A percentile compares a stretch with the other conserved stretches of the same genome.
Conservation (phyloP, 1,140 invertebrate genomes). For the Formica exsecta region DNA sequence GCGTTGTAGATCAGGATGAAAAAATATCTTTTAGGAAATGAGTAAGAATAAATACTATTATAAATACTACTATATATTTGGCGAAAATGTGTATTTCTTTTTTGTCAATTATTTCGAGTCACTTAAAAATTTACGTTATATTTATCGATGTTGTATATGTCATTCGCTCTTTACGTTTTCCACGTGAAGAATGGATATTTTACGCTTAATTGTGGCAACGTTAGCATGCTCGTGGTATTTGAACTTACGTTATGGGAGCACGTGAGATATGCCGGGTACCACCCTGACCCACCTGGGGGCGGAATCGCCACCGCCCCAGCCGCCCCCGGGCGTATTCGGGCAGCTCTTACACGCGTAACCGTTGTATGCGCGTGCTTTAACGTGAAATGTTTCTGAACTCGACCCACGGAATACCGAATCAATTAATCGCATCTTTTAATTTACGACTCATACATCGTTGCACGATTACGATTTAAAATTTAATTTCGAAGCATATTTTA, state of each 20-base stretch:
- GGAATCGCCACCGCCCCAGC: slow-evolving; percentile 85
- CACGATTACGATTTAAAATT: not conserved
- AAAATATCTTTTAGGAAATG: not conserved
- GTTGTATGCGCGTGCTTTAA: slow-evolving; percentile 53
- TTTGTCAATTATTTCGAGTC: not conserved
- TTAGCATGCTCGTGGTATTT: slow-evolving; percentile 70
- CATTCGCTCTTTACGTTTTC: not conserved
- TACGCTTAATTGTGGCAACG: slow-evolving; percentile 11
- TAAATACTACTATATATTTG: not conserved
- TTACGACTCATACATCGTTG: not conserved
- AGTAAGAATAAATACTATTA: not conserved
- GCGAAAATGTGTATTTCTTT: not conserved
- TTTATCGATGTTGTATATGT: not conserved
- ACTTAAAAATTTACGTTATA: not conserved
- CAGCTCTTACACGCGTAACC: slow-evolving; percentile 70
- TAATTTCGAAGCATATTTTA: not conserved
- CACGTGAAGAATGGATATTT: not conserved
- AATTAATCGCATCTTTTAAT: not conserved
- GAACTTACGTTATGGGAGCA: slow-evolving; percentile 61
- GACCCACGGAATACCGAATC: slow-evolving; percentile 51
- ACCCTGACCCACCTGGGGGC: slow-evolving; percentile 86
- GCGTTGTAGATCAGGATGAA: not conserved
- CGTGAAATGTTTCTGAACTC: slow-evolving; percentile 28
- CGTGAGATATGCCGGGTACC: slow-evolving; percentile 84
- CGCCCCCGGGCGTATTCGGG: slow-evolving; percentile 85